Conservation (phyloP, 2,888 invertebrate genomes). For the Amorpha juglandis region DNA sequence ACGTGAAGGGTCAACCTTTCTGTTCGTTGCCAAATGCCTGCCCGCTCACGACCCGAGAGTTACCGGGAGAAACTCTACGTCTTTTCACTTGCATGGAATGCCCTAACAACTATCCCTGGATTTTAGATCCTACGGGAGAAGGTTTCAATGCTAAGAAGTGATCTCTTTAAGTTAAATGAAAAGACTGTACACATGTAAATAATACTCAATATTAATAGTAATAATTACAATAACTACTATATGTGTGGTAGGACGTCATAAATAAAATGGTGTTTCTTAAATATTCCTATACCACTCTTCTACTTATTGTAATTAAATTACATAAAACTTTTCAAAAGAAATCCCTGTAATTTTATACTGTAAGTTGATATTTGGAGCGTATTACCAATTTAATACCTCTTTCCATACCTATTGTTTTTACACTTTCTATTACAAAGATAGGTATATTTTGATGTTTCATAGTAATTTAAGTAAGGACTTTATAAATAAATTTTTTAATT, state of each 20-base stretch:
- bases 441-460: constrained; percentile 32
- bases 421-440: constrained; percentile 29
- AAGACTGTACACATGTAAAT: constrained; percentile 85
- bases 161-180: constrained; percentile 79
- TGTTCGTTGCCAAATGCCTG: constrained; percentile 96
- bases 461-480: constrained; percentile 35
- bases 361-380: constrained; percentile 16
- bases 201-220: constrained; percentile 82
- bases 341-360: constrained; percentile 12
- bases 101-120: constrained; percentile 97
- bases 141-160: constrained; percentile 93
- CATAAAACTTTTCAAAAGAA: constrained; percentile 29
- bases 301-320: constrained; percentile 40
- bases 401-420: constrained; percentile 21
- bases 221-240: constrained; percentile 57
- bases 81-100: constrained; percentile 98
- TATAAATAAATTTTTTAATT: constrained; percentile 29
- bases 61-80: constrained; percentile 95
- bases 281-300: constrained; percentile 26
- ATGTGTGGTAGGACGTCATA: constrained; percentile 53
- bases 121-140: constrained; percentile 96
- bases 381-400: constrained; percentile 3
- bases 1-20: constrained; percentile 96
- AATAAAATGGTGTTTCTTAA: constrained; percentile 37
- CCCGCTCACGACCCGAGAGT: constrained; percentile 93